phyloP scores from a whole-genome alignment of 1,140 invertebrate genomes.

The Calephelis virginiensis region DNA sequence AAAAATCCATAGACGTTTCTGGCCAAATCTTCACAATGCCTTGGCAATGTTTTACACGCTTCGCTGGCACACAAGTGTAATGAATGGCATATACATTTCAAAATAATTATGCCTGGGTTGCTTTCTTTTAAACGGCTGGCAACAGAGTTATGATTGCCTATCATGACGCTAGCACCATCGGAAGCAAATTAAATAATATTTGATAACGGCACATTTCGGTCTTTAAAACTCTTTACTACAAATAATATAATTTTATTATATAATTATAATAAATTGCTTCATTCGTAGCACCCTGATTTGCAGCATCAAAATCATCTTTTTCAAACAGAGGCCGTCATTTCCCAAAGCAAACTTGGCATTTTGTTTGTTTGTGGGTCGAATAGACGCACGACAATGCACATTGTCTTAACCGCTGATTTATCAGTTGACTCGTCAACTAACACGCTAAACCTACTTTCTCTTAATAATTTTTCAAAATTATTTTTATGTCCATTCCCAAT shows the following conservation, averaged over 20 bases:
- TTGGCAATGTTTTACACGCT: constrained; percentile 29
- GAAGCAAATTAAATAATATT: constrained; percentile 27
- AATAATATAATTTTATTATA: too few species aligned
- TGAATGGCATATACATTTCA: constrained; percentile 33
- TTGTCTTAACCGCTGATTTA: constrained; percentile 3
- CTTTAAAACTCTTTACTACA: background rate
- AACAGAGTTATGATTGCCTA: background rate
- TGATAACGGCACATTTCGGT: constrained; percentile 5
- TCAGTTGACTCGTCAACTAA: constrained; percentile 3
- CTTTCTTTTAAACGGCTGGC: background rate
- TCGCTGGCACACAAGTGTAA: constrained; percentile 25
- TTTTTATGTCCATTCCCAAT: background rate
- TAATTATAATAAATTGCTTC: constrained; percentile 4
- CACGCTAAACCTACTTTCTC: background rate
- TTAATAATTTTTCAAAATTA: constrained; percentile 1
- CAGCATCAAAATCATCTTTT: background rate
- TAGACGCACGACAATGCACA: background rate
- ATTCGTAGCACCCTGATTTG: background rate
- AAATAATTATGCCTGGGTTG: background rate
- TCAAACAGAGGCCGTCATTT: background rate
- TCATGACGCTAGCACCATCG: constrained; percentile 15
- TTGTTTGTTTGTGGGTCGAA: background rate
- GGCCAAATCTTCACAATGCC: constrained; percentile 24
- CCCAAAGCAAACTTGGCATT: too few species aligned
- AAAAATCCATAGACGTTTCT: constrained; percentile 28